Base-by-base conservation (phyloP, 2,113 vertebrate species). In the Mesoclemmys tuberculata region DNA sequence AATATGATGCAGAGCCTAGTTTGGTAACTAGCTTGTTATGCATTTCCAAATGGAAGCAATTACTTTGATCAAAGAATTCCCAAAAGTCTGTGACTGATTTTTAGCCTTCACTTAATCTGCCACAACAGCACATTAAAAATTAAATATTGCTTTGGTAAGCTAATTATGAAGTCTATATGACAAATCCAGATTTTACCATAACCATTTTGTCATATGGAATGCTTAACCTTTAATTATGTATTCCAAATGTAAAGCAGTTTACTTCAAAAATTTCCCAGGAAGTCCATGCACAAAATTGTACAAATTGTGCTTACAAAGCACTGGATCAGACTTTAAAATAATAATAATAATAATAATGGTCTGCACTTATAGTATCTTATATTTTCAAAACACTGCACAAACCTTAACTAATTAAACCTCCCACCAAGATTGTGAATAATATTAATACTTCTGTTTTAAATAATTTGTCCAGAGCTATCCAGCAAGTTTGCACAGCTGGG, bases 51-150 rank as follows among this genome's bases (percentile, higher is more conserved):
- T 90, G 52, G 79, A 93, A 94, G 75, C 2, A 93, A 92, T 64
- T 85, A 55, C 80, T 96, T 96, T 96, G 90, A 97, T 94, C 89
- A 92, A 88, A 41, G 74, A 92, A 92, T 58, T 14, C 22, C 85
- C 68, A 68, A 84, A 96, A 83, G 31, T 90, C 49, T 55, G 41
- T 81, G 29, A 88, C 87, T 93, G 91, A 90, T 81, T 52, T 92
- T 87, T 93, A 61, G 61, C 71, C 87, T 94, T 92, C 49, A 29
- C 8, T 94, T 92, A 61, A 85, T 61, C 27, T 94, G 81, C 87
- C 55, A 85, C n/a, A 92, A 61, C 58, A 94, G 55, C 41, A 84
- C 9, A 68, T 0, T 82, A 26, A 84, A 93, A 93, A 94, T 82
- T 13, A 88, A 82, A 58, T 44, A 82, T 29, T 64, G 38, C 11